Percentiles rank a stretch among this genome's conserved stretches.
Evolutionary conservation across 2,113 vertebrate species (phyloP).

Genomic region (Trichomycterus rosablanca): DNA sequence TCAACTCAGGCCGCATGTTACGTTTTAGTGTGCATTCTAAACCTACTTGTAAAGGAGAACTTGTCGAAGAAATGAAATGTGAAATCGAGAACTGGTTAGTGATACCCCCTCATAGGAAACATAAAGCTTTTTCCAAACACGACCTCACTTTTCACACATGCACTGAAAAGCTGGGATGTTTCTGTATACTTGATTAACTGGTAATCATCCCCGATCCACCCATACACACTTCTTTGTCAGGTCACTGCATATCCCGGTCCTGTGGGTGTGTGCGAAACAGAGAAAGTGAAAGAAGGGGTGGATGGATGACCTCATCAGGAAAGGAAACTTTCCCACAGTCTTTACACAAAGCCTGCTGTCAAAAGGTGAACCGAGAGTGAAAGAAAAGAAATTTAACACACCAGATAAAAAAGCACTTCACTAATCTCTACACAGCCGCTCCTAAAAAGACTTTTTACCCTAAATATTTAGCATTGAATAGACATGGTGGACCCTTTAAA

Average conservation of each 20-base stretch:
- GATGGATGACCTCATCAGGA: constrained; percentile 72
- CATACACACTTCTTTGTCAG: constrained; percentile 30
- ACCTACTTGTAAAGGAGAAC: background rate
- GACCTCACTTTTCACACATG: constrained; percentile 5
- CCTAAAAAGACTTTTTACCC: constrained; percentile 16
- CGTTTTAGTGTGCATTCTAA: background rate
- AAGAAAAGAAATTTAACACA: constrained; percentile 69
- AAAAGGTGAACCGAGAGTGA: constrained; percentile 69
- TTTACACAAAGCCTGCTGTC: constrained; percentile 71
- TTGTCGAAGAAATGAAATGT: background rate
- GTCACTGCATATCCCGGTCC: constrained; percentile 23
- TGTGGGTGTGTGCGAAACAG: constrained; percentile 35
- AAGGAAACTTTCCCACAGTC: constrained; percentile 75
- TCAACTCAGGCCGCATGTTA: background rate
- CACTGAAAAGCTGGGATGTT: constrained; percentile 13
- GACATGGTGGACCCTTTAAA: constrained; percentile 9
- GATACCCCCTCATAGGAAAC: background rate
- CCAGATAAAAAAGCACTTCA: constrained; percentile 43
- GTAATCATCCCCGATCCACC: constrained; percentile 18
- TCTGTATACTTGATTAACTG: constrained; percentile 31
- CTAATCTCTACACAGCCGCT: constrained; percentile 36
- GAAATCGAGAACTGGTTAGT: background rate
- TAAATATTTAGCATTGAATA: constrained; percentile 34
- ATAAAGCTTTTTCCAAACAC: background rate
- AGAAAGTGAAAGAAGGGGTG: constrained; percentile 44